Evolutionary conservation across 2,888 invertebrate genomes (phyloP), one percentile per base, ranked within the genome.

Genomic region (Vanessa cardui): DNA sequence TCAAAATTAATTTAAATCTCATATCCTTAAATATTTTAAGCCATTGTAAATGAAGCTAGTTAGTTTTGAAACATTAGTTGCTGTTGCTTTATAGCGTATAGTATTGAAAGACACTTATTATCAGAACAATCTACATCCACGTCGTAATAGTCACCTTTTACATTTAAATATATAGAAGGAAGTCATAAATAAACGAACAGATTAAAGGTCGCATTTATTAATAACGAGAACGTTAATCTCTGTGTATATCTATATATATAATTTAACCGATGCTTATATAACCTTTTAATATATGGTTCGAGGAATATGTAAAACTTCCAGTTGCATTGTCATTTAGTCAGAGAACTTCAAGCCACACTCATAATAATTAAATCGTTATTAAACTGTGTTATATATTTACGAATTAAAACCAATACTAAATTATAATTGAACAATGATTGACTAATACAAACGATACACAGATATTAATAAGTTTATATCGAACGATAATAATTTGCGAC

Each of bases 21-120:
- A 5, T 26, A 3, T 26, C 26, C 5, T 26, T 26, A 26, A 26
- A 64, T 56, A 69, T 49, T 71, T 68, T 62, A 64, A 66, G 59
- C 52, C 64, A 61, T 64, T 68, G 64, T 66, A 69, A 66, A 64
- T 71, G 68, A 69, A 62, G 64, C 26, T 56, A 56, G 60, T 60
- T 6, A 59, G 64, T 64, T 67, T 69, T 69, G 69, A 71, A 69
- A 71, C 63, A 66, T 62, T 58, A 50, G 52, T 66, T 52, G 50
- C 56, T 67, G 15, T 49, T 47, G 46, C 60, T 68, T 64, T 59
- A 61, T 62, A 67, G 64, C 64, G 62, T 59, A 39, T 47, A 59
- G 66, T 62, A 67, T 64, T 65, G 58, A 69, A 69, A 58, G 52
- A 63, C 39, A 64, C 16, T 64, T 56, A 49, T 45, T 71, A 71